Evolutionary conservation across 2,113 vertebrate species (phyloP).

Genomic region (Gallinago media): DNA sequence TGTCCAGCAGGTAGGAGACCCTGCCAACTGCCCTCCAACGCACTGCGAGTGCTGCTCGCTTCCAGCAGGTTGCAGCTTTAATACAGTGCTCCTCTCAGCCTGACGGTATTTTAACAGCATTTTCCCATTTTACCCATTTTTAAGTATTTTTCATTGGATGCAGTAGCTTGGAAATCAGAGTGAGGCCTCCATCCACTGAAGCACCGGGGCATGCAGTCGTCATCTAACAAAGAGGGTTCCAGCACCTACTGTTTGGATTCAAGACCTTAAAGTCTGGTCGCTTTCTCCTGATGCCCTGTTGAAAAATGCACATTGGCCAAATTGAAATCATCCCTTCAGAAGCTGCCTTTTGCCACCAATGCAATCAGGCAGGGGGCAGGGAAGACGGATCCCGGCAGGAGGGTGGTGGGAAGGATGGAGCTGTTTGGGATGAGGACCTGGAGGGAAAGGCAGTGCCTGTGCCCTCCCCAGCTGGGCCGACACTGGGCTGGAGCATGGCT

Average conservation of each 20-base stretch:
- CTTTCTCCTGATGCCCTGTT: rapidly evolving
- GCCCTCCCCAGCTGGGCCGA: not conserved
- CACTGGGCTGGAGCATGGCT: rapidly evolving
- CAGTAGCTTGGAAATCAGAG: not conserved
- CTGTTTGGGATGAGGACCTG: rapidly evolving
- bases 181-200: not conserved
- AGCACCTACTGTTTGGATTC: not conserved
- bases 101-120: not conserved
- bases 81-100: not conserved
- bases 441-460: rapidly evolving
- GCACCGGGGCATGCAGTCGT: rapidly evolving
- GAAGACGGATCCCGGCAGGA: rapidly evolving
- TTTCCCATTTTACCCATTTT: not conserved
- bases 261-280: not conserved
- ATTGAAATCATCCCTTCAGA: not conserved
- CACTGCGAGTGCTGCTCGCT: rapidly evolving
- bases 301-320: not conserved
- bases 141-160: not conserved
- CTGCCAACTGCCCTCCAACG: rapidly evolving
- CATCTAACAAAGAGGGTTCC: not conserved
- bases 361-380: not conserved
- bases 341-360: not conserved
- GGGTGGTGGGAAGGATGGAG: rapidly evolving
- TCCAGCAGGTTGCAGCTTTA: not conserved
- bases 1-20: not conserved